Evolutionary conservation across 2,113 vertebrate genomes (phyloP).

Genomic region (Peromyscus maniculatus): DNA sequence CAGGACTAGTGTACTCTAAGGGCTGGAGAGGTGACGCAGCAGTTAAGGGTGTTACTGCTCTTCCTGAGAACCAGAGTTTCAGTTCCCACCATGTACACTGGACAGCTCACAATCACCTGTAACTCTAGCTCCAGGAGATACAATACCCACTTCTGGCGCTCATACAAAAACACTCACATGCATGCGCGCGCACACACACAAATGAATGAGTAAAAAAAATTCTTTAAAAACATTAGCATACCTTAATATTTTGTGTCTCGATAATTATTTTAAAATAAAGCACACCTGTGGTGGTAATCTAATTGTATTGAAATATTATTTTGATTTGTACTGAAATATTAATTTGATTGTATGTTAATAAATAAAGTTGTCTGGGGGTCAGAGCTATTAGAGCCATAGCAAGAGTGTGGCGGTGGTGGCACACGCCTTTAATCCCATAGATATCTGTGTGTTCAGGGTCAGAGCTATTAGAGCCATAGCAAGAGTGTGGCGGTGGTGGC

Average conservation of each 20-base stretch:
- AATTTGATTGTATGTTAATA: too few relatives aligned
- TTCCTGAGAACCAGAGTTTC: background rate
- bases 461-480: too few relatives aligned
- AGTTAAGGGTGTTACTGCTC: background rate
- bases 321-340: too few relatives aligned
- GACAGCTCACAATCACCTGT: background rate
- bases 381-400: too few relatives aligned
- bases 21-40: background rate
- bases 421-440: too few relatives aligned
- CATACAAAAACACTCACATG: too few relatives aligned
- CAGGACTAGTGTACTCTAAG: background rate
- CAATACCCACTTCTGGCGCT: background rate
- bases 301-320: too few relatives aligned
- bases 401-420: too few relatives aligned
- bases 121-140: background rate
- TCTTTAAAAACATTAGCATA: background rate
- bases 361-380: too few relatives aligned
- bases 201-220: background rate
- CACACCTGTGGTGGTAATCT: too few relatives aligned
- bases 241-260: background rate
- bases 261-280: slow-evolving; percentile 41
- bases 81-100: background rate
- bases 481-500: too few relatives aligned
- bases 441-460: too few relatives aligned
- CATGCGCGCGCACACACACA: background rate